A percentile compares a stretch with the other conserved stretches of the same genome.
phyloP scores from a whole-genome alignment of 1,140 invertebrate species.

The Magallana gigas region DNA sequence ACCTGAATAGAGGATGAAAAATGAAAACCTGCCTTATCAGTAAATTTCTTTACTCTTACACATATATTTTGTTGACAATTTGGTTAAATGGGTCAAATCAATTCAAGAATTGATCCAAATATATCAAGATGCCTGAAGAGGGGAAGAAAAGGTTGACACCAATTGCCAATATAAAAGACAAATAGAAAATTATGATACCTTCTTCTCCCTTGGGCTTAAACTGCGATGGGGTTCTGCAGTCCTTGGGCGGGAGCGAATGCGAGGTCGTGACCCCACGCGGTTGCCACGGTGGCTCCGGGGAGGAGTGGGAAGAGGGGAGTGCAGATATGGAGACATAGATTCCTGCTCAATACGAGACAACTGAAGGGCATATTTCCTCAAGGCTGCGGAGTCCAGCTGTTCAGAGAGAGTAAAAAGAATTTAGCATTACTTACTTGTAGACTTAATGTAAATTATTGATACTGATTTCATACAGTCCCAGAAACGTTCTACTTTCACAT shows the following conservation, averaged over 20 bases:
- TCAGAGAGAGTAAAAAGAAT: slow-evolving; percentile 17
- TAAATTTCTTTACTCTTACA: no score
- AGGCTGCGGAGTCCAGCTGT: slow-evolving; percentile 72
- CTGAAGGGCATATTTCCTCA: slow-evolving; percentile 72
- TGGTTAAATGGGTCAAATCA: no score
- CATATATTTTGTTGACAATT: no score
- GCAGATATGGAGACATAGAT: slow-evolving; percentile 69
- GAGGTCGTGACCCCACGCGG: slow-evolving; percentile 25
- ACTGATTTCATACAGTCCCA: no score
- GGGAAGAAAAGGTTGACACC: not conserved
- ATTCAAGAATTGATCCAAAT: no score
- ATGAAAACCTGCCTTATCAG: no score
- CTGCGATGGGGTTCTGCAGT: slow-evolving; percentile 40
- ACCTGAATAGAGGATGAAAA: no score
- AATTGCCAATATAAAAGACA: not conserved
- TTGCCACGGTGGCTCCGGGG: slow-evolving; percentile 59
- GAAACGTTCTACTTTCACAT: no score
- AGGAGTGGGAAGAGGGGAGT: slow-evolving; percentile 66
- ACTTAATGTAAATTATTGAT: no score
- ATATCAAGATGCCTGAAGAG: not conserved
- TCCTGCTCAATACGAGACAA: slow-evolving; percentile 69
- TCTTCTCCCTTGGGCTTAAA: slow-evolving; percentile 43
- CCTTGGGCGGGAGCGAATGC: slow-evolving; percentile 26
- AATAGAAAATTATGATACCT: not conserved
- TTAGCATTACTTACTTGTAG: no score